These are phyloP conservation scores for Coelopa frigida DNA, from an alignment of 1,140 invertebrate species.

Conservation along the genomic window DNA sequence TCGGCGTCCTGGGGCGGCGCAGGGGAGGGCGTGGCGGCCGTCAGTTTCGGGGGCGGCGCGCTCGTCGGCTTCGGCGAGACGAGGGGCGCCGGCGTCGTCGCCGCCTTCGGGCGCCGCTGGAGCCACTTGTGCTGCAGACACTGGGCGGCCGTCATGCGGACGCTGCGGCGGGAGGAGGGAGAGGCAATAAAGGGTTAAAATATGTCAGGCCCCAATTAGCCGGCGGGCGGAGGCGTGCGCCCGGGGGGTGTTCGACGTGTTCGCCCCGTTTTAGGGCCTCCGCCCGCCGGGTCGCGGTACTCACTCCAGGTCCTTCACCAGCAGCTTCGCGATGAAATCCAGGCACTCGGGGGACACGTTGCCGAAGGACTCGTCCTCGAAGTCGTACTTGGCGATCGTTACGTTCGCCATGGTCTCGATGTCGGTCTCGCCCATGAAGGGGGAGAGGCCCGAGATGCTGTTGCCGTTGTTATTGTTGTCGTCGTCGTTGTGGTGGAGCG, in stretches of 20 bases:
- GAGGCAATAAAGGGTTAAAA: background rate
- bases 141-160: slow-evolving; percentile 62
- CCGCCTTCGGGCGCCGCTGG: slow-evolving; percentile 45
- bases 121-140: slow-evolving; percentile 72
- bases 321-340: slow-evolving; percentile 82
- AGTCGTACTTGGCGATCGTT: slow-evolving; percentile 90
- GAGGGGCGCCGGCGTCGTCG: slow-evolving; percentile 22
- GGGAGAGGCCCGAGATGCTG: slow-evolving; percentile 92
- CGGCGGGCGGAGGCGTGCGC: too few species aligned
- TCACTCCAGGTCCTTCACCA: slow-evolving; percentile 88
- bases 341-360: slow-evolving; percentile 87
- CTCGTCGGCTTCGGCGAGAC: slow-evolving; percentile 28
- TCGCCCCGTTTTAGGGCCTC: too few species aligned
- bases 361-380: slow-evolving; percentile 89
- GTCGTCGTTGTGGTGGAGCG: slow-evolving; percentile 12
- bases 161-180: slow-evolving; percentile 48
- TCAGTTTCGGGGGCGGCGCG: slow-evolving; percentile 33
- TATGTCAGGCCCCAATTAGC: background rate
- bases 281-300: slow-evolving; percentile 38
- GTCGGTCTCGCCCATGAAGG: slow-evolving; percentile 97
- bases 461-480: slow-evolving; percentile 13
- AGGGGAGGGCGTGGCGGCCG: slow-evolving; percentile 25
- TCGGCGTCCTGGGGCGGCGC: slow-evolving; percentile 21
- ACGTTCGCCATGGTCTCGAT: slow-evolving; percentile 96
- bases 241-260: too few species aligned